Conservation (phyloP, 1,140 invertebrate genomes). For the Drosophila funebris region DNA sequence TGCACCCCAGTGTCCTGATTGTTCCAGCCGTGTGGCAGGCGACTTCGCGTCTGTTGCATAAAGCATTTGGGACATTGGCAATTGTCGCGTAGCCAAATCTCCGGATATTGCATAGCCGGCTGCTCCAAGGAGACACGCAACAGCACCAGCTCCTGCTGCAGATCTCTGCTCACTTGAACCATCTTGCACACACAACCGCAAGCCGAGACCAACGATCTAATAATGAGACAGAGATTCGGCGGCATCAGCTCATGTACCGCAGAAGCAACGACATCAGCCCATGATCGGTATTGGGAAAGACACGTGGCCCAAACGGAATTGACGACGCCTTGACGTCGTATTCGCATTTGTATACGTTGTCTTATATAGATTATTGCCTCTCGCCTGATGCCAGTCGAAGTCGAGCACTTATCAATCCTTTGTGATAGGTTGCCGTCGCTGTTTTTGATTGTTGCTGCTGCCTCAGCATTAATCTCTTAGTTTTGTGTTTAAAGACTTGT, state of each 20-base stretch:
- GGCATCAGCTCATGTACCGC: not conserved
- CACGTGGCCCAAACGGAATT: constrained; percentile 32
- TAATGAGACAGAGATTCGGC: constrained; percentile 6
- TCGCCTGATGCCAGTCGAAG: constrained; percentile 35
- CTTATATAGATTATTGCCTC: constrained; percentile 12
- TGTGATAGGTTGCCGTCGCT: constrained; percentile 30
- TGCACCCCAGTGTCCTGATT: constrained; percentile 58
- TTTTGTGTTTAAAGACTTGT: constrained; percentile 25
- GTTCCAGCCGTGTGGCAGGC: constrained; percentile 80
- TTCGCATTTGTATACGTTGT: not conserved
- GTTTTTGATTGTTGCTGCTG: not conserved
- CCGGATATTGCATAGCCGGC: constrained; percentile 85
- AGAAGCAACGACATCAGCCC: constrained; percentile 10
- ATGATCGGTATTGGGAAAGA: not conserved
- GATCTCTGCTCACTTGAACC: constrained; percentile 15
- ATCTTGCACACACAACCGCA: not conserved
- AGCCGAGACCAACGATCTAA: not conserved
- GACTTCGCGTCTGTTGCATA: constrained; percentile 86
- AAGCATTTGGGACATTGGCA: constrained; percentile 88
- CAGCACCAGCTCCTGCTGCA: constrained; percentile 43
- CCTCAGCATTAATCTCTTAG: constrained; percentile 5
- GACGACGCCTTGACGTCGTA: not conserved
- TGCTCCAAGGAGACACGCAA: constrained; percentile 13
- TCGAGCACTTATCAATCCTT: constrained; percentile 70
- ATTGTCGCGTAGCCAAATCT: constrained; percentile 88